Evolutionary conservation across 2,113 vertebrate genomes (phyloP).

Genomic region (Willisornis vidua): DNA sequence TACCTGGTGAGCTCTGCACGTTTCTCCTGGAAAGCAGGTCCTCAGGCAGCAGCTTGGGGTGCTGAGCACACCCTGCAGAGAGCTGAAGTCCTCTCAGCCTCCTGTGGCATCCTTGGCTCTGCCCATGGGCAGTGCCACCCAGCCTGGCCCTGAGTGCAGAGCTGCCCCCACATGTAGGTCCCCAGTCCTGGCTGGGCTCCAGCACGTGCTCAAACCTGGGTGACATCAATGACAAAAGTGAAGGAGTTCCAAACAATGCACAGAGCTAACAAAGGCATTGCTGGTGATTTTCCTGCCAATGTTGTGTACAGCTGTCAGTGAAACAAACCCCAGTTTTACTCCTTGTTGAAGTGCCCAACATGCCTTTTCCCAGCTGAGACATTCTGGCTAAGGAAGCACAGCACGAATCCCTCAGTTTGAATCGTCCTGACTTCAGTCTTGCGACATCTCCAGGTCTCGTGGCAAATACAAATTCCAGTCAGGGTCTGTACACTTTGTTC

Average conservation of each 20-base stretch:
- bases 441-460: not conserved
- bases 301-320: not conserved
- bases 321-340: not conserved
- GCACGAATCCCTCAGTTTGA: not conserved
- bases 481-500: slow-evolving; percentile 44
- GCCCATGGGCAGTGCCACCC: not conserved
- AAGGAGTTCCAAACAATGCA: not conserved
- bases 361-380: not conserved
- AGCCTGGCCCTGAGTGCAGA: not conserved
- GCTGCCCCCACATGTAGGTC: rapidly evolving
- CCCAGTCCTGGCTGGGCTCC: not conserved
- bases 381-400: not conserved
- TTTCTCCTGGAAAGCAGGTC: not conserved
- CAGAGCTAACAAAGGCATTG: not conserved
- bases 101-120: not conserved
- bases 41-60: not conserved
- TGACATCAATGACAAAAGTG: not conserved
- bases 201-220: not conserved
- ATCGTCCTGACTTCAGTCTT: not conserved
- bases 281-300: not conserved
- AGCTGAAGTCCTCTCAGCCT: not conserved
- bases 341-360: not conserved
- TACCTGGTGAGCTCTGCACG: not conserved
- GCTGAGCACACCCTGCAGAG: not conserved
- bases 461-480: slow-evolving; percentile 18